Conservation (phyloP, 2,888 invertebrate species). For the Aphodius sticticus region DNA sequence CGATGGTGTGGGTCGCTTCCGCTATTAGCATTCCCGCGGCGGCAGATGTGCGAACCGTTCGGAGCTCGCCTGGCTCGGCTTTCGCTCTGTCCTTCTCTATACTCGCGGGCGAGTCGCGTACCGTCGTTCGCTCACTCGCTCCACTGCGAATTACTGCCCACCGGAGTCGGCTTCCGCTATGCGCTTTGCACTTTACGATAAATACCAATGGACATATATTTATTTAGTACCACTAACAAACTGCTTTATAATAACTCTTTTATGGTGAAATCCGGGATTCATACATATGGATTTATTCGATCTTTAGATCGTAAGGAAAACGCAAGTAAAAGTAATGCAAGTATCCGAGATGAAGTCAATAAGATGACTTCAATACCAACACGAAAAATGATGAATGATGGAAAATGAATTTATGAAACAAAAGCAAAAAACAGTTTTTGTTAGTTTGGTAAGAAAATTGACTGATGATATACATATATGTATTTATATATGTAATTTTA, state of each 20-base stretch:
- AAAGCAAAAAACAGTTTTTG: too few species aligned
- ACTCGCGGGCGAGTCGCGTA: not conserved
- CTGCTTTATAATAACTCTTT: not conserved
- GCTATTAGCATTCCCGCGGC: slow-evolving; percentile 55
- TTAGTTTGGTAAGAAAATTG: too few species aligned
- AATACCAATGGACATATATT: not conserved
- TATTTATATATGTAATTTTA: too few species aligned
- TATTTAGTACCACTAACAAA: not conserved
- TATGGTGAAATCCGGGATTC: not conserved
- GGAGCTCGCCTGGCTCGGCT: not conserved
- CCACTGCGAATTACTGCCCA: not conserved
- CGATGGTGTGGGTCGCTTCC: slow-evolving; percentile 51
- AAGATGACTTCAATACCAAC: too few species aligned
- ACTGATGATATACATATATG: too few species aligned
- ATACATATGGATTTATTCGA: too few species aligned
- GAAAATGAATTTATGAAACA: too few species aligned
- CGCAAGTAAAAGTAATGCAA: too few species aligned
- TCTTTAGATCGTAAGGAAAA: too few species aligned
- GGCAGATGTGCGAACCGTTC: slow-evolving; percentile 50
- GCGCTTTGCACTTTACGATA: not conserved
- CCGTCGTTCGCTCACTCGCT: not conserved
- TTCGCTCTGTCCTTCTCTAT: not conserved
- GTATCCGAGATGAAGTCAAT: too few species aligned
- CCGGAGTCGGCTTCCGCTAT: slow-evolving; percentile 4
- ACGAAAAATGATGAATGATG: too few species aligned